phyloP scores from a whole-genome alignment of 2,113 vertebrate species.

The Tyrannus savana region DNA sequence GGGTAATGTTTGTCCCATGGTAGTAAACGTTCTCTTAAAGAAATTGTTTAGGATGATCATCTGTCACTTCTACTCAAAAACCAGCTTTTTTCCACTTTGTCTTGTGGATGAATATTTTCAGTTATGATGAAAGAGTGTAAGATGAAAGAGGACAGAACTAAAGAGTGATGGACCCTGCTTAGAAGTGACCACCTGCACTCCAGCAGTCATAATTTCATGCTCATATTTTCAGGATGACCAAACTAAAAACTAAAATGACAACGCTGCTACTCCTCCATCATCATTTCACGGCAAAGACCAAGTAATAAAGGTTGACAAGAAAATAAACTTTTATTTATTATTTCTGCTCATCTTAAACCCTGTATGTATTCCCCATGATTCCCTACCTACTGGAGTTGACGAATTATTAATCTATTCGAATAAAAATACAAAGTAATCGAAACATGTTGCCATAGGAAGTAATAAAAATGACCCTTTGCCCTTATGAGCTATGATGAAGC shows the following conservation, averaged over 20 bases:
- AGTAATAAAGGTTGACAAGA: background rate
- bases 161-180: background rate
- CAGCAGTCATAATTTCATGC: background rate
- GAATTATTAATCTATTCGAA: background rate
- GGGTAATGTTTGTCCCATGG: background rate
- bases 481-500: background rate
- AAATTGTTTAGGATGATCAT: background rate
- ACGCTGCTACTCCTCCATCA: background rate
- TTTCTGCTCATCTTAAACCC: background rate
- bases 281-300: background rate
- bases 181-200: background rate
- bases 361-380: background rate
- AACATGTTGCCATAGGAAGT: background rate
- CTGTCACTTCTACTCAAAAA: background rate
- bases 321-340: background rate
- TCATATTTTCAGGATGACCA: background rate
- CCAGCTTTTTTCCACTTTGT: background rate
- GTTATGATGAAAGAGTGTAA: background rate
- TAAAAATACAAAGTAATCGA: background rate
- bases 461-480: background rate
- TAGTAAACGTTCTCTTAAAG: background rate
- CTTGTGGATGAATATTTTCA: background rate
- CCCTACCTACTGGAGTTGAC: background rate
- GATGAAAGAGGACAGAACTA: background rate
- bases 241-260: background rate